Evolutionary conservation across 2,113 vertebrate genomes (phyloP), one percentile per base, ranked within the genome.

Genomic region (Dermatemys mawii): DNA sequence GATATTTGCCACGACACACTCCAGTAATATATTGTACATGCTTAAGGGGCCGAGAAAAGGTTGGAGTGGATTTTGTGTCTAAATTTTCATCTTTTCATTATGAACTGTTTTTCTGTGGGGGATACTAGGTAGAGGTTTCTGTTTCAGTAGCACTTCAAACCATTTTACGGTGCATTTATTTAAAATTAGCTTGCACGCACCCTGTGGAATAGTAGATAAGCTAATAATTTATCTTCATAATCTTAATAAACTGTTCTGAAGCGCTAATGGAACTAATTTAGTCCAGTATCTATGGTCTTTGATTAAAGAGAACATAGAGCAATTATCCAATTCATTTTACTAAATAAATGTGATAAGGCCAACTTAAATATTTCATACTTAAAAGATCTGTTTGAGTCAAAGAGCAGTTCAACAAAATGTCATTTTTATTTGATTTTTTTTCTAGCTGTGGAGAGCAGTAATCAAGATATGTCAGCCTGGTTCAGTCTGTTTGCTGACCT

Each of bases 401-500:
- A 70, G 63, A 70, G 63, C 63, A 70, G 63, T 70, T 90, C 90
- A 86, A 92, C 1, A n/a, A 81, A 67, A 11, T 84, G 54, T 93
- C 16, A 78, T 79, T 90, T 90, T 17, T 35, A 60, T 54, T 44
- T 46, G 41, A 49, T 22, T 4, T 84, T 81, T 88, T 89, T 93
- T 2, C 81, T 89, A 98, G 97, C 93, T 84, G 35, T 97, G 84
- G 82, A 97, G 92, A 97, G 73, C 54, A 96, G 57, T 35, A 97
- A 95, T 73, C 97, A 98, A 96, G 98, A 98, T 97, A 98, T 98
- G 98, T 98, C 98, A 29, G 98, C 98, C 41, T 96, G 97, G 98
- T 98, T 99, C 96, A 98, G 94, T 94, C 97, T 98, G 57, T 99
- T 98, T 84, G 98, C 98, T 87, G 98, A 99, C 96, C 96, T 98